Percentiles rank a stretch among this genome's conserved stretches.
phyloP scores from a whole-genome alignment of 2,113 vertebrate species.

The Elachura formosa region DNA sequence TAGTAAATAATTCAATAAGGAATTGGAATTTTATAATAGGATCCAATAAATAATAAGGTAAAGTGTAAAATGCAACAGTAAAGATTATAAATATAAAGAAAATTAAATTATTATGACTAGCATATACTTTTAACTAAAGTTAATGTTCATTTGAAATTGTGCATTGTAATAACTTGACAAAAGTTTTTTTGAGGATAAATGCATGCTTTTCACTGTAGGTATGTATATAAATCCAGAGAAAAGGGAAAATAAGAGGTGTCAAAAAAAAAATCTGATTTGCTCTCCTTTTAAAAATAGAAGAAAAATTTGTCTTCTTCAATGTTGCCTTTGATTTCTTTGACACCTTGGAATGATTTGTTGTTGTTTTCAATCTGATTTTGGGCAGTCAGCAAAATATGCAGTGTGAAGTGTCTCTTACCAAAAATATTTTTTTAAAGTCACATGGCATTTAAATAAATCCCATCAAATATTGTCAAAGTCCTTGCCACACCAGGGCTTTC shows the following conservation, averaged over 20 bases:
- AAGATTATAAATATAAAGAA: slow-evolving; percentile 63
- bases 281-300: background rate
- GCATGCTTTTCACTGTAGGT: background rate
- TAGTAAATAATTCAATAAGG: slow-evolving; percentile 63
- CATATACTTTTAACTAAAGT: background rate
- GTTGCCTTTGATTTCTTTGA: background rate
- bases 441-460: background rate
- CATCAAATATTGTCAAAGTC: background rate
- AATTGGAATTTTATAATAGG: slow-evolving; percentile 41
- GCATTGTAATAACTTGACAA: background rate
- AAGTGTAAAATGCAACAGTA: slow-evolving; percentile 58
- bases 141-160: background rate
- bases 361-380: background rate
- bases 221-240: background rate
- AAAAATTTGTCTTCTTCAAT: background rate
- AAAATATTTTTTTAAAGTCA: background rate
- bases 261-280: background rate
- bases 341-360: background rate
- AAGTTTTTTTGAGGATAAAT: background rate
- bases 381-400: background rate
- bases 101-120: slow-evolving; percentile 42
- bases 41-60: slow-evolving; percentile 51
- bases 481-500: background rate
- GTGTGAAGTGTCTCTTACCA: background rate
- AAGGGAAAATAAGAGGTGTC: background rate